Evolutionary conservation across 2,888 invertebrate genomes (phyloP), one percentile per base, ranked within the genome.

Genomic region (Pterostichus madidus): DNA sequence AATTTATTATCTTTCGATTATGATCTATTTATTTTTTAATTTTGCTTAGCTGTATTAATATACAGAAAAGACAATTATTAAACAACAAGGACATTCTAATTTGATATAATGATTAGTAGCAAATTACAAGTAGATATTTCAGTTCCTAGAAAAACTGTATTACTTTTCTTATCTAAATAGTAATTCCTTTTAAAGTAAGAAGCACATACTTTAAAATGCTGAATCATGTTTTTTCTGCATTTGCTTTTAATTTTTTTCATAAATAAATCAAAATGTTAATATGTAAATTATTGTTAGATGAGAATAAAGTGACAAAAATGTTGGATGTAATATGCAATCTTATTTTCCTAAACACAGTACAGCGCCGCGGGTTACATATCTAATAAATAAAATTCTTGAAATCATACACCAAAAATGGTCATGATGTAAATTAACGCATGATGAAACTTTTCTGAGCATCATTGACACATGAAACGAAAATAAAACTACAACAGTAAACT

Each of bases 81-180:
- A 39, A 31, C 31, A 31, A 59, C 11, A 59, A 59, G 59, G 59
- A 59, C 59, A 1, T 59, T 59, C 31, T 24, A 31, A 15, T 59
- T 59, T 59, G 59, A 59, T 59, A 24, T 11, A 59, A 31, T 31
- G 59, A 59, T 59, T 56, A 56, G 53, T 56, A 56, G 15, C 53
- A 15, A 17, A 56, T 59, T 59, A 59, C 59, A 59, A 59, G 17
- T 59, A 59, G 17, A 59, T 59, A 59, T 59, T 24, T 59, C 1
- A 59, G 5, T 59, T 59, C 59, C 31, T 31, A 24, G 59, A 59
- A 59, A 59, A 31, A 59, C 11, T 31, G 31, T 59, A 59, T 59
- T 31, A 59, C 0, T 24, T 39, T 59, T 59, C 59, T 59, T 59
- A 59, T 59, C 59, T 59, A 59, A 59, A 59, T 59, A 59, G 59